Conservation (phyloP, 2,113 vertebrate species). For the Engystomops pustulosus region DNA sequence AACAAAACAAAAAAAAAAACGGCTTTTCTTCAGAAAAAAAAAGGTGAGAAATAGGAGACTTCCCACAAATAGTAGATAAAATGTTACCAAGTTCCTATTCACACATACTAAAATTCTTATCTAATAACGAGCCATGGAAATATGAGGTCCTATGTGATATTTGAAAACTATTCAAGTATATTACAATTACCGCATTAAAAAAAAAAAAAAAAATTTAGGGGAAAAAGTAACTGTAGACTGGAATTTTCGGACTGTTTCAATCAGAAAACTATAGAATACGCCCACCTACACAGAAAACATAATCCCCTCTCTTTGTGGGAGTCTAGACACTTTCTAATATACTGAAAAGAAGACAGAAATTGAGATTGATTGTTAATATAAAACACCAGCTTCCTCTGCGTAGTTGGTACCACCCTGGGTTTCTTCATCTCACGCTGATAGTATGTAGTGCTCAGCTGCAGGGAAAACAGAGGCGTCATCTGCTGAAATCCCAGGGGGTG, state of each 20-base stretch:
- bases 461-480: slow-evolving; percentile 51
- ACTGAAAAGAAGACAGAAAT: background rate
- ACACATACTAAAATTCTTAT: no score
- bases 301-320: background rate
- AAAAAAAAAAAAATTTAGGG: background rate
- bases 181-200: background rate
- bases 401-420: slow-evolving; percentile 22
- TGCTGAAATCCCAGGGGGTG: slow-evolving; percentile 45
- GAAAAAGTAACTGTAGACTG: background rate
- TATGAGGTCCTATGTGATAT: background rate
- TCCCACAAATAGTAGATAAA: no score
- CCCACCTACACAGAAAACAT: background rate
- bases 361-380: slow-evolving; percentile 8
- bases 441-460: slow-evolving; percentile 25
- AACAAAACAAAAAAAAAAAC: no score
- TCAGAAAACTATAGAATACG: background rate
- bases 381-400: background rate
- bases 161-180: background rate
- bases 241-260: background rate
- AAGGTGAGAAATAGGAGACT: no score
- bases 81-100: no score
- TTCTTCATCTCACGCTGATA: slow-evolving; percentile 34
- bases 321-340: background rate
- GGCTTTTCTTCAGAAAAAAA: no score
- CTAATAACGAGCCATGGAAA: no score